Evolutionary conservation across 2,113 vertebrate species (phyloP).

Genomic region (Lucifuga dentata): DNA sequence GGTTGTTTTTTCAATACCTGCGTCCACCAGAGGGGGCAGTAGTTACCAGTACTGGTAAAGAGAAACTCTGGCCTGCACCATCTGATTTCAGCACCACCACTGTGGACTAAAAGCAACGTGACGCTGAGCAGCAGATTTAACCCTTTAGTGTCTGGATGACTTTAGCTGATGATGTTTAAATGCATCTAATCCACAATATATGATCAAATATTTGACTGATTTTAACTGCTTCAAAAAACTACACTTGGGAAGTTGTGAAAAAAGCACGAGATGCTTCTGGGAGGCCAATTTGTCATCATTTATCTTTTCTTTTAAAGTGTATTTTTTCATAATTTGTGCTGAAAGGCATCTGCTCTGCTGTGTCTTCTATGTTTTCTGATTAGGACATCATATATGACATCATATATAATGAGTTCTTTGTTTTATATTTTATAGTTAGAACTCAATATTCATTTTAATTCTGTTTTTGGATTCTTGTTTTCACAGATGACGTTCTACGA

Average conservation of each 20-base stretch:
- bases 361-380: not conserved
- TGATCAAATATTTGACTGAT: not conserved
- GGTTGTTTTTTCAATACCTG: not conserved
- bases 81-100: conserved; percentile 66
- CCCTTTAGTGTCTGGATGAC: conserved; percentile 60
- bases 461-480: not conserved
- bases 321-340: not conserved
- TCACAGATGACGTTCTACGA: conserved; percentile 37
- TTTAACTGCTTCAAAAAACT: not conserved
- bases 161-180: conserved; percentile 34
- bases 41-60: conserved; percentile 18
- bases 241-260: rapidly evolving
- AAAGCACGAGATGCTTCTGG: not conserved
- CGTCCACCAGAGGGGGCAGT: conserved; percentile 66
- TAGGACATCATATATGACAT: too few species aligned
- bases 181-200: not conserved
- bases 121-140: conserved; percentile 59
- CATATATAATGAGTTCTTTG: not conserved
- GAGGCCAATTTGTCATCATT: not conserved
- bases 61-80: not conserved
- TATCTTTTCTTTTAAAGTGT: too few species aligned
- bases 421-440: not conserved
- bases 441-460: not conserved
- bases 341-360: not conserved
- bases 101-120: conserved; percentile 54